A percentile compares a stretch with the other conserved stretches of the same genome.
phyloP scores from a whole-genome alignment of 2,888 invertebrate species.

The Urechis unicinctus region DNA sequence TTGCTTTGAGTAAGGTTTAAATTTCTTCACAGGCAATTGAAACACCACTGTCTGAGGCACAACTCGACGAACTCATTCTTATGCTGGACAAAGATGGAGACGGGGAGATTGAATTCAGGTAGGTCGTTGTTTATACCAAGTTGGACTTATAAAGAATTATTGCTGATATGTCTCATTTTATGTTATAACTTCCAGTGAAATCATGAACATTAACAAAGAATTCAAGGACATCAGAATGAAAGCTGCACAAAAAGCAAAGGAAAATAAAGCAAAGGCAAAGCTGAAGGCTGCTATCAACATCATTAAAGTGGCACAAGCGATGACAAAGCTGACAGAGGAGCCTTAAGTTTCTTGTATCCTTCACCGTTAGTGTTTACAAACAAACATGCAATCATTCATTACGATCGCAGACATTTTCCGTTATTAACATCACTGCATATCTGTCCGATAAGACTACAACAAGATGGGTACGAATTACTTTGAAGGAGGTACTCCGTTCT shows the following conservation, averaged over 20 bases:
- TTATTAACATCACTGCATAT: no score
- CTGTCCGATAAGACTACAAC: no score
- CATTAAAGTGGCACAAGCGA: no score
- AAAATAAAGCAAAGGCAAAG: slow-evolving; percentile 9
- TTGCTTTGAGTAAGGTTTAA: not conserved
- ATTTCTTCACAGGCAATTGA: slow-evolving; percentile 14
- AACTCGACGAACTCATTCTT: slow-evolving; percentile 18
- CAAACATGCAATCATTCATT: no score
- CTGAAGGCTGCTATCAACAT: no score
- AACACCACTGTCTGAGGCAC: slow-evolving; percentile 16
- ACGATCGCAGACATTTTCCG: no score
- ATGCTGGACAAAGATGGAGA: slow-evolving; percentile 24
- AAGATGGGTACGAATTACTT: no score
- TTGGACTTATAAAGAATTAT: not conserved
- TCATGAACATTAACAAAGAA: slow-evolving; percentile 21
- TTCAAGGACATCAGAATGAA: slow-evolving; percentile 17
- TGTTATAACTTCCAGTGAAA: slow-evolving; percentile 18
- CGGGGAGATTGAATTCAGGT: slow-evolving; percentile 15
- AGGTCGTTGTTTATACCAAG: not conserved
- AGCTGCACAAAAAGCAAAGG: slow-evolving; percentile 8
- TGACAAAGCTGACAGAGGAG: no score
- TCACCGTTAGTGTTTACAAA: no score
- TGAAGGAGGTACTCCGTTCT: no score
- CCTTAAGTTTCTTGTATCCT: no score
- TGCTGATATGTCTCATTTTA: not conserved